phyloP scores from a whole-genome alignment of 2,113 vertebrate species.

The Megaptera novaeangliae region DNA sequence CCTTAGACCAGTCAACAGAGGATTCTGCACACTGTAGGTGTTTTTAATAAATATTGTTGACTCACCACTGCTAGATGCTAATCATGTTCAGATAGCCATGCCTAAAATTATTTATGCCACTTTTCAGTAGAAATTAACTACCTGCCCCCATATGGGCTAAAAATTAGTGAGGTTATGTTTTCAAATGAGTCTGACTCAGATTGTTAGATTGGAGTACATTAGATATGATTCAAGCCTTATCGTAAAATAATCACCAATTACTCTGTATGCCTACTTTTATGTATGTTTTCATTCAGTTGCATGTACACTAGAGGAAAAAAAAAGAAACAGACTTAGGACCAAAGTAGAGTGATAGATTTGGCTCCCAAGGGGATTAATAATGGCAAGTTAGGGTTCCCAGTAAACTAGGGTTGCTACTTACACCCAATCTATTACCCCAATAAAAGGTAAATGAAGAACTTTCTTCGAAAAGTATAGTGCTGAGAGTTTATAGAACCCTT shows the following conservation, averaged over 20 bases:
- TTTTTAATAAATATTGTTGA: slow-evolving; percentile 49
- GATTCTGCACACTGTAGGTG: not conserved
- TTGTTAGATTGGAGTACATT: slow-evolving; percentile 29
- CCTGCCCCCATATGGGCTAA: slow-evolving; percentile 10
- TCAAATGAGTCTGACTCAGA: slow-evolving; percentile 58
- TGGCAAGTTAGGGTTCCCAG: slow-evolving; percentile 3
- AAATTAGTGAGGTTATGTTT: slow-evolving; percentile 49
- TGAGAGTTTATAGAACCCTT: slow-evolving; percentile 46
- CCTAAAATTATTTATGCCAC: slow-evolving; percentile 36
- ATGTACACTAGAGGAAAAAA: not conserved
- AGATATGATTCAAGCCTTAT: not conserved
- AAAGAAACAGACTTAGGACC: not conserved
- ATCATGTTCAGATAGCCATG: not conserved
- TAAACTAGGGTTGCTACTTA: slow-evolving; percentile 37
- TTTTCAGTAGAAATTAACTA: slow-evolving; percentile 55
- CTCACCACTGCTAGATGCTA: slow-evolving; percentile 37
- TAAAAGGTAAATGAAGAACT: slow-evolving; percentile 55
- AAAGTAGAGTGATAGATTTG: not conserved
- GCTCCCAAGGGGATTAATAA: not conserved
- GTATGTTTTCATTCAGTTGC: slow-evolving; percentile 26
- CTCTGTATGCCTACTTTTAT: slow-evolving; percentile 10
- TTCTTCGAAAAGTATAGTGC: slow-evolving; percentile 53
- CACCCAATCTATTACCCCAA: slow-evolving; percentile 5
- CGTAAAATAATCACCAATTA: slow-evolving; percentile 38
- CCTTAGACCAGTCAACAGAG: not conserved